Evolutionary conservation across 2,113 vertebrate species (phyloP).

Genomic region (Nettapus auritus): DNA sequence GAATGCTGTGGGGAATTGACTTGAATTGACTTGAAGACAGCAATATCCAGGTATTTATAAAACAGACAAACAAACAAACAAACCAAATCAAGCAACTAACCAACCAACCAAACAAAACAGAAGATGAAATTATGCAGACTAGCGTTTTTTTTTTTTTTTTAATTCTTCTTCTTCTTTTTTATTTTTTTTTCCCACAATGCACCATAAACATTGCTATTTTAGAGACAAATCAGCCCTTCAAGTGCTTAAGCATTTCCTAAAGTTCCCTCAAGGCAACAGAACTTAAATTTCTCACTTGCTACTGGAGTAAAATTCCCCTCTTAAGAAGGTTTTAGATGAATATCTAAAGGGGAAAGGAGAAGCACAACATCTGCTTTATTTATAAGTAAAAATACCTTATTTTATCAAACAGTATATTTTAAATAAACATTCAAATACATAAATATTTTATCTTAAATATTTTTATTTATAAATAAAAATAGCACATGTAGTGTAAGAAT

Average conservation of each 20-base stretch:
- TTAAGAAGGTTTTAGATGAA: background rate
- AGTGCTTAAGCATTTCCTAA: background rate
- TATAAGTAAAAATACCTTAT: background rate
- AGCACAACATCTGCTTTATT: background rate
- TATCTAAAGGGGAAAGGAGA: background rate
- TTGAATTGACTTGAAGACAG: background rate
- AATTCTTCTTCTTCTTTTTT: background rate
- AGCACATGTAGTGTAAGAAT: background rate
- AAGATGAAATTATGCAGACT: background rate
- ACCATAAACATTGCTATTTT: background rate
- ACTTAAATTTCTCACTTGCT: background rate
- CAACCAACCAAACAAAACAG: too few species aligned
- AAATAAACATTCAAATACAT: too few species aligned
- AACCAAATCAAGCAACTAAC: too few species aligned
- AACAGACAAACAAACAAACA: too few species aligned
- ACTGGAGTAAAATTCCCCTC: background rate
- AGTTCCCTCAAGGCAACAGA: background rate
- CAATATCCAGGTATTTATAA: background rate
- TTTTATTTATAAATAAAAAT: too few species aligned
- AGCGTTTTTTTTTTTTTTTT: background rate
- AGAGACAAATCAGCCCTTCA: background rate
- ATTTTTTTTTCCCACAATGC: background rate
- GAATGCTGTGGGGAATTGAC: too few species aligned
- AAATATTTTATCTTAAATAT: background rate
- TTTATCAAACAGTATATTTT: background rate